Base-by-base conservation (phyloP, 2,888 invertebrate genomes). In the Myopa tessellatipennis region DNA sequence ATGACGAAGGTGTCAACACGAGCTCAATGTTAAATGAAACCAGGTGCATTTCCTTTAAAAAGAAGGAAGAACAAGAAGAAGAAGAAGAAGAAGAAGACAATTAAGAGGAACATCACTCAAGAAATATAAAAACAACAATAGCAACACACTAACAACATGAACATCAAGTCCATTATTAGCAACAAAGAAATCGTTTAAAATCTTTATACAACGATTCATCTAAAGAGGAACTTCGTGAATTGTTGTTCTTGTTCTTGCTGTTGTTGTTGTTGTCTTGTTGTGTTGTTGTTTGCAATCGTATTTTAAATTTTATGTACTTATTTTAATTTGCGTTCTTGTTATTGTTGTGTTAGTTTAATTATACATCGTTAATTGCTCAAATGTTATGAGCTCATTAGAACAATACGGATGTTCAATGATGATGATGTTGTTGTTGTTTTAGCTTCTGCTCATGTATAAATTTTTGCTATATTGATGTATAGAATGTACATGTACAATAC, bases 1-100 rank as follows among this genome's bases (percentile, higher is more conserved):
- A 68, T 52, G 55, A 55, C 38, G 18, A 68, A 74, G 74, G 74
- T 74, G 74, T 74, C 74, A 74, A 74, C 74, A 74, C 67, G 67
- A 68, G 74, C 74, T 34, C 55, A 52, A 58, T 68, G 74, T 68
- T 74, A 74, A 74, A 68, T 38, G 67, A 74, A 74, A 74, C 38
- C 74, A 74, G 74, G 67, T 74, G 74, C 67, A 68, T 38, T 58
- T 67, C 73, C 45, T 67, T 68, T 18, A 38, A 38, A 60, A 38
- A 72, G 16, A 36, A 72, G 40, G 58, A 8, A 70, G 10, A 61
- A n/a, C 18, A 18, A 73, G 12, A 45, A 60, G 18, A 63, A 50
- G 26, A 40, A 72, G 38, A 18, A 34, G 5, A 50, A 61, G 16
- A 34, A 26, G 38, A 61, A 63, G n/a, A n/a, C n/a, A n/a, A n/a